Conservation (phyloP, 2,797 vertebrate genomes). For the Chloroceryle inda region DNA sequence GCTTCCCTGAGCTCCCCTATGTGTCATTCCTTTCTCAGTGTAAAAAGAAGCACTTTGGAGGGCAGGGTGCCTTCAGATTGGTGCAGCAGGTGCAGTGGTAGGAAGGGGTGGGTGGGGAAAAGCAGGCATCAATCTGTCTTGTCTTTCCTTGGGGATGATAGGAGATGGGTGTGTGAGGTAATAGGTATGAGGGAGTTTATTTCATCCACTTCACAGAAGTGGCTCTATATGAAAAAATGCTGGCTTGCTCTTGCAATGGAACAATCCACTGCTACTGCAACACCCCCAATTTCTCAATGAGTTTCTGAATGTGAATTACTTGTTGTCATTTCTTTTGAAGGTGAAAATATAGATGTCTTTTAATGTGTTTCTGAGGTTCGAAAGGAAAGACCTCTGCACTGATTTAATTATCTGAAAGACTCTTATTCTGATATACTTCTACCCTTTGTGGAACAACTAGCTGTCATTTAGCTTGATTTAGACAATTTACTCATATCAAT, state of each 20-base stretch:
- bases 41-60: neutral
- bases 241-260: neutral
- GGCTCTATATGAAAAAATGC: neutral
- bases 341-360: slow-evolving; percentile 24
- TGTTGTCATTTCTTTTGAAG: neutral
- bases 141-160: neutral
- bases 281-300: neutral
- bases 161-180: neutral
- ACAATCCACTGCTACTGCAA: neutral
- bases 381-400: neutral
- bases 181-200: neutral
- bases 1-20: neutral
- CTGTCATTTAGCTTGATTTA: slow-evolving; percentile 64
- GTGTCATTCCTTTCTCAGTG: neutral
- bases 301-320: neutral
- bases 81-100: neutral
- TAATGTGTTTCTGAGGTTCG: neutral
- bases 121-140: neutral
- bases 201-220: neutral
- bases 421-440: neutral
- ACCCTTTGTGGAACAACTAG: slow-evolving; percentile 20
- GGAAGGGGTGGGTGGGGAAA: neutral
- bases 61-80: neutral
- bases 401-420: slow-evolving; percentile 22
- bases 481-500: slow-evolving; percentile 61